Conservation (phyloP, 2,888 invertebrate species). For the Syrista parreyssii region DNA sequence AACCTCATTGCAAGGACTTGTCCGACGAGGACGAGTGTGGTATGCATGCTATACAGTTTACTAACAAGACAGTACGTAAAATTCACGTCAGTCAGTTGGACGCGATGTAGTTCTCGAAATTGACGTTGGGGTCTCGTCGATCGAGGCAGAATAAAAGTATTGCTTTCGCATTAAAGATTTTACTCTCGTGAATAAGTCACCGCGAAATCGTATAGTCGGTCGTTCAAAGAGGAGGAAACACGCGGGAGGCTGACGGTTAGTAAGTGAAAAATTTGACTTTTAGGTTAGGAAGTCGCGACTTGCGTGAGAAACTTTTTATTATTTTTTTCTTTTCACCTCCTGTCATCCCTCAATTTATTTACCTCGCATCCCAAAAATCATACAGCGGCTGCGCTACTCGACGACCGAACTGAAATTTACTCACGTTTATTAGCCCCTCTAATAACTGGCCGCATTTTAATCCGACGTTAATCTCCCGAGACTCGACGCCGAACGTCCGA, state of each 20-base stretch:
- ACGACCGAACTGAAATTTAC: constrained; percentile 45
- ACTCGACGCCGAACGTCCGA: constrained; percentile 25
- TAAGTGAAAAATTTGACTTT: neutral
- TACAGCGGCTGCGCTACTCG: neutral
- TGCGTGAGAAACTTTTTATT: neutral
- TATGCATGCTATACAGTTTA: constrained; percentile 16
- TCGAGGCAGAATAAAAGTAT: neutral
- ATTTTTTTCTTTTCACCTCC: neutral
- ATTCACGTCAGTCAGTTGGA: neutral
- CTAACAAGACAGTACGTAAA: constrained; percentile 8
- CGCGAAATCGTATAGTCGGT: too few relatives aligned
- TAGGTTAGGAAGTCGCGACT: neutral
- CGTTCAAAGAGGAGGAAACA: too few relatives aligned
- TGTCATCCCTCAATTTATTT: neutral
- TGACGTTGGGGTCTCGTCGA: neutral
- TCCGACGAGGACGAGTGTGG: constrained; percentile 73
- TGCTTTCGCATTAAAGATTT: too few relatives aligned
- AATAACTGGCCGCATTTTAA: constrained; percentile 58
- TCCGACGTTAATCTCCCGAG: constrained; percentile 58
- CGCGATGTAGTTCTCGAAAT: neutral
- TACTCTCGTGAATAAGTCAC: too few relatives aligned
- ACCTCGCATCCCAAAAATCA: neutral
- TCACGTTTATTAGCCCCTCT: constrained; percentile 57
- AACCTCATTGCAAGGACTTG: constrained; percentile 71
- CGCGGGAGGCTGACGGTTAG: neutral